Evolutionary conservation across 2,888 invertebrate genomes (phyloP).

Genomic region (Noctua janthina): DNA sequence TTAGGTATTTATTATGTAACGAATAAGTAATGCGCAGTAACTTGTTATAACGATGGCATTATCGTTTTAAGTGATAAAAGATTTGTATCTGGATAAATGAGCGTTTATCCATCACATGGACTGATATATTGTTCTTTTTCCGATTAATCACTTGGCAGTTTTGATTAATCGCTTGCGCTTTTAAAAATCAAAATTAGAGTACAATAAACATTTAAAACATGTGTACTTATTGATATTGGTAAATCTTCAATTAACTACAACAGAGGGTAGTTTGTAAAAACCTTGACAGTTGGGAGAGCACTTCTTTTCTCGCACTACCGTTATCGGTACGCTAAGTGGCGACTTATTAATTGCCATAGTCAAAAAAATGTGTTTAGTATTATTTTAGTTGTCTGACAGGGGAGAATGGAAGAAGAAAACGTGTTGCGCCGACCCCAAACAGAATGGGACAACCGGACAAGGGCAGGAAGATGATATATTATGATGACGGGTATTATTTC

Average conservation of each 20-base stretch:
- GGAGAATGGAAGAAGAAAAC: too few relatives aligned
- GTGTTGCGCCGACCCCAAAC: too few relatives aligned
- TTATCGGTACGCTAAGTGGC: background rate
- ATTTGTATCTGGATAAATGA: conserved; percentile 17
- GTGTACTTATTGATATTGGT: background rate
- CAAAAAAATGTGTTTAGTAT: too few relatives aligned
- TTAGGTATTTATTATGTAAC: conserved; percentile 25
- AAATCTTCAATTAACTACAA: background rate
- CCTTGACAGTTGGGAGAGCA: background rate
- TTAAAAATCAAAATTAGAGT: background rate
- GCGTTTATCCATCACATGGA: too few relatives aligned
- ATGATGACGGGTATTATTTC: background rate
- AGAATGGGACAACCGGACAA: too few relatives aligned
- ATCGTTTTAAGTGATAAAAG: conserved; percentile 22
- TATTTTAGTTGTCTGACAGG: too few relatives aligned
- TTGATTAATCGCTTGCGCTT: conserved; percentile 8
- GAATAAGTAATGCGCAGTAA: conserved; percentile 37
- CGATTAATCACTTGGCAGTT: background rate
- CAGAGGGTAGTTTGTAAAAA: background rate
- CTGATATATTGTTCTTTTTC: background rate
- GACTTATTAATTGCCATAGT: too few relatives aligned
- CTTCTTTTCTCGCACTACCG: background rate
- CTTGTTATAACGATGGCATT: conserved; percentile 12
- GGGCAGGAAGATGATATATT: background rate
- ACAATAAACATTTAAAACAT: background rate